These are phyloP conservation scores for Sylvietta virens DNA, from an alignment of 2,113 vertebrate genomes.

Conservation along the genomic window DNA sequence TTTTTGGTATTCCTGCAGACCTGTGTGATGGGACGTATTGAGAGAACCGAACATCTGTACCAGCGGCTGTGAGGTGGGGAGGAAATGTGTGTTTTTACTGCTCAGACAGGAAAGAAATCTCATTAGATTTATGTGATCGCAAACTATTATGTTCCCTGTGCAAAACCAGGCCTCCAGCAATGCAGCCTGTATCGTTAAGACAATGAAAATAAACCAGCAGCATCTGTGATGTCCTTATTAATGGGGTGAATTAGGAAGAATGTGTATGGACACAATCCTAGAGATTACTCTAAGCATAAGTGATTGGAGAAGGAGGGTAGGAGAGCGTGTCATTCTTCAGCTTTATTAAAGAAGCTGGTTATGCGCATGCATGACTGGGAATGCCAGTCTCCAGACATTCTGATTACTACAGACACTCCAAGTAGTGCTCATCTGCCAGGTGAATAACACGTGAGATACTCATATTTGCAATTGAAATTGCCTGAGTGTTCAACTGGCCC, in stretches of 20 bases:
- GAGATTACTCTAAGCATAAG: neutral
- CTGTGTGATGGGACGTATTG: neutral
- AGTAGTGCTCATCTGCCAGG: neutral
- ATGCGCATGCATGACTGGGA: neutral
- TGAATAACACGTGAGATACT: neutral
- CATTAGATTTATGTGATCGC: conserved; percentile 3
- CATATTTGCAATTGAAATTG: neutral
- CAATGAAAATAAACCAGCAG: neutral
- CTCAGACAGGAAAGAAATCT: neutral
- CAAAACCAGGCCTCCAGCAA: neutral
- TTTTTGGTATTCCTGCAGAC: neutral
- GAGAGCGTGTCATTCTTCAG: neutral
- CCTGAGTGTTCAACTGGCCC: neutral
- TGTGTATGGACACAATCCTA: neutral
- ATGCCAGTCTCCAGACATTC: neutral
- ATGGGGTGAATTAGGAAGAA: neutral
- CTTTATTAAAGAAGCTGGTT: neutral
- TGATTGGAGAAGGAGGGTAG: neutral
- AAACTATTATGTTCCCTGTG: neutral
- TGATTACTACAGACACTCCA: neutral
- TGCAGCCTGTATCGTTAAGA: neutral
- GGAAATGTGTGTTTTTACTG: conserved; percentile 27
- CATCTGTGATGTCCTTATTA: neutral
- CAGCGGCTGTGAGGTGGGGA: neutral
- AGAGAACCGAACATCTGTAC: neutral